Base-by-base conservation (phyloP, 2,797 vertebrate species). In the Sebastes elongatus region DNA sequence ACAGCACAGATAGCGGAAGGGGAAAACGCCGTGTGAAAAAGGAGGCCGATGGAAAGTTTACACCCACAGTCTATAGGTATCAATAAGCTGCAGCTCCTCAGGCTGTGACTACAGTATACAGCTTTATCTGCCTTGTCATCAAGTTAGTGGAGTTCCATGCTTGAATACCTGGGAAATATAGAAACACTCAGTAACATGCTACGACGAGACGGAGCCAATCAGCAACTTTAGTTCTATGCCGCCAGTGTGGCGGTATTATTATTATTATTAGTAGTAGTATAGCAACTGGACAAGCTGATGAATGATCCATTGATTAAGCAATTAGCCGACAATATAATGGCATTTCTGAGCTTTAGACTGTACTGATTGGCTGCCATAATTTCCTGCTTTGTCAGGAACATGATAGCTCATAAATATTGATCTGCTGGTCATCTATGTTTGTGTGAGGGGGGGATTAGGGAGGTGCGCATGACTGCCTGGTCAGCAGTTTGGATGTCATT, bases 371-470 rank as follows among this genome's bases (percentile, higher is more conserved):
- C 80, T 84, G 70, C 73, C 42, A 80, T 84, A 68, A 87, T 65
- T 75, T 76, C 78, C 75, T 82, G 79, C 85, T 87, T 83, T 87
- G 83, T 86, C 88, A 80, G 76, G 85, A 89, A 65, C 55, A 80
- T 71, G 38, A 74, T 73, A 30, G 76, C 80, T 74, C 80, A 90
- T 90, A 88, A 91, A 89, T 84, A 88, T 92, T 85, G 83, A 91
- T 90, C 72, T 65, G 69, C 30, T 56, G 63, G 60, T 46, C 11
- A 22, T 76, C 3, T 85, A 13, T 80, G 64, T 57, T 62, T 65
- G 32, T 56, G 60, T 57, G 76, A 64, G 75, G 66, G 35, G 35
- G 42, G 14, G 42, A 10, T 3, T 11, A 10, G 6, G 42, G 42
- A 16, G 42, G 46, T 61, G 27, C 27, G 16, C 28, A 38, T 49